Evolutionary conservation across 2,888 invertebrate genomes (phyloP).

Genomic region (Oegoconia quadripuncta): DNA sequence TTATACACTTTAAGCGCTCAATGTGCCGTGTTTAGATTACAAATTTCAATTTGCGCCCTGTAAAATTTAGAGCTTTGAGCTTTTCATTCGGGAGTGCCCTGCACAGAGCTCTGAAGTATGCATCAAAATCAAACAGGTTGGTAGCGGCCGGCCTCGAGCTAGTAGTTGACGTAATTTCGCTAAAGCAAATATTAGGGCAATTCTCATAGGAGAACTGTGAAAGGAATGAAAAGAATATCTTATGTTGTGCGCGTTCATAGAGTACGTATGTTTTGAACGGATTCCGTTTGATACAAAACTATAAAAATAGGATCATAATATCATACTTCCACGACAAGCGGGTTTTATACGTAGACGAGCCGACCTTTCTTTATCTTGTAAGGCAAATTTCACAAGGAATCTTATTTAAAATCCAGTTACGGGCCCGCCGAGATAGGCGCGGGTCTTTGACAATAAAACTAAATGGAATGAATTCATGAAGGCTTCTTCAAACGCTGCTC

Average conservation of each 20-base stretch:
- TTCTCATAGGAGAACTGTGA: constrained; percentile 56
- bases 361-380: constrained; percentile 76
- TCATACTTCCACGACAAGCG: constrained; percentile 58
- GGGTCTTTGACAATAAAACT: constrained; percentile 77
- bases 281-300: constrained; percentile 47
- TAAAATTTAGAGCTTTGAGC: constrained; percentile 11
- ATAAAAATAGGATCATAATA: constrained; percentile 60
- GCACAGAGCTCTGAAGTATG: constrained; percentile 57
- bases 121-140: constrained; percentile 74
- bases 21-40: constrained; percentile 6
- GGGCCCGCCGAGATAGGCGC: constrained; percentile 71
- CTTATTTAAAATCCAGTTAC: constrained; percentile 79
- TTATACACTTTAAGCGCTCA: constrained; percentile 8
- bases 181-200: constrained; percentile 69
- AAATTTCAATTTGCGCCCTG: constrained; percentile 6
- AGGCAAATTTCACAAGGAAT: constrained; percentile 73
- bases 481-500: constrained; percentile 62
- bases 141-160: constrained; percentile 46
- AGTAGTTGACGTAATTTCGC: constrained; percentile 67
- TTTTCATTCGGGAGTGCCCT: constrained; percentile 12
- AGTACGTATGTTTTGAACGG: constrained; percentile 40
- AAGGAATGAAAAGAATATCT: constrained; percentile 61
- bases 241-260: constrained; percentile 40
- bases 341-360: constrained; percentile 64
- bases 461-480: constrained; percentile 77